phyloP scores from a whole-genome alignment of 2,797 vertebrate species.

The Gymnodraco acuticeps region DNA sequence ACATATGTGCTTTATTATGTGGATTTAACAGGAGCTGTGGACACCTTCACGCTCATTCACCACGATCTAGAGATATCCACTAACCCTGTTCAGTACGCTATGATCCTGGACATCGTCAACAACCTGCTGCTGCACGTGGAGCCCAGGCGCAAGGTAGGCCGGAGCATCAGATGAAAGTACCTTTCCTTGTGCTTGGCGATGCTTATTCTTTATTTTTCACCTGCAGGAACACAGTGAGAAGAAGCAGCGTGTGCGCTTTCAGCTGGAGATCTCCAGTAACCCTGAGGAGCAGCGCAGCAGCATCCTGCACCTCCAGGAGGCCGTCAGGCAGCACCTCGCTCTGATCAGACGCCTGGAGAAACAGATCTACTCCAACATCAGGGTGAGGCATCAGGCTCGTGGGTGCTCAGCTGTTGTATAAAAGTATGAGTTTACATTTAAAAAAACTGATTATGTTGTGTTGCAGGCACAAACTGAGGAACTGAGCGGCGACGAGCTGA shows the following conservation, averaged over 20 bases:
- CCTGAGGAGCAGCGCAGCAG: conserved; percentile 99
- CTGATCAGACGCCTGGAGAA: conserved; percentile 96
- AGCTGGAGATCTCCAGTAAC: conserved; percentile 98
- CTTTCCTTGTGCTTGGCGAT: background rate
- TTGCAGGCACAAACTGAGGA: conserved; percentile 92
- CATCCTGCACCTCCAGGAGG: conserved; percentile 96
- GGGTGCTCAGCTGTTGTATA: background rate
- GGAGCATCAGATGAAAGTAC: background rate
- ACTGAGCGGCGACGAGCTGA: conserved; percentile 87
- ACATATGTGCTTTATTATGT: background rate
- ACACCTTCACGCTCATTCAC: conserved; percentile 98
- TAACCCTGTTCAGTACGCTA: conserved; percentile 98
- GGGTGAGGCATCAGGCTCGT: conserved; percentile 79
- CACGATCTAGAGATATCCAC: conserved; percentile 98
- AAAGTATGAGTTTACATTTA: background rate
- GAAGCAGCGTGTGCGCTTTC: conserved; percentile 98
- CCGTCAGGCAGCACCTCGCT: conserved; percentile 94
- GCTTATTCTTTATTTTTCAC: background rate
- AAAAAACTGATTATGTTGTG: background rate
- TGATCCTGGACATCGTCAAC: conserved; percentile 99
- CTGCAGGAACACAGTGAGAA: conserved; percentile 97
- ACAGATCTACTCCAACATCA: conserved; percentile 97
- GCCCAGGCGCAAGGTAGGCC: conserved; percentile 93
- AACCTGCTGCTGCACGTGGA: conserved; percentile 97
- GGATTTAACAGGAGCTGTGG: conserved; percentile 89